Evolutionary conservation across 2,888 invertebrate species (phyloP).

Genomic region (Tetragnatha montana): DNA sequence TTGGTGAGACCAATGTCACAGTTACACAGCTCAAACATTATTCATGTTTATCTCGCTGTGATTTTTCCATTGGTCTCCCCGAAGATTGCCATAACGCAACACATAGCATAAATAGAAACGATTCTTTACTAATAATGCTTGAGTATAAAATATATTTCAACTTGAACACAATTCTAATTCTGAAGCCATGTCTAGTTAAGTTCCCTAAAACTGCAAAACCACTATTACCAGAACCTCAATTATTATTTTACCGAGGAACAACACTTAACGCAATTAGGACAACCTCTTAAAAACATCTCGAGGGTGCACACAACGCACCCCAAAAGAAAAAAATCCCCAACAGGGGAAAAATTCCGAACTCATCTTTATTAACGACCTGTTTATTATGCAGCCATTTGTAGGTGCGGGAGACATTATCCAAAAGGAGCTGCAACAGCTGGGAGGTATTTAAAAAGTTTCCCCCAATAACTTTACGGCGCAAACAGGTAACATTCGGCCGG

Average conservation of each 20-base stretch:
- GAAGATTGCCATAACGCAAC: too few species aligned
- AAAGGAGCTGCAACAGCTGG: slow-evolving; percentile 54
- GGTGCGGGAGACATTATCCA: slow-evolving; percentile 33
- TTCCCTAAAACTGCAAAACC: too few species aligned
- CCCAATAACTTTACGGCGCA: slow-evolving; percentile 68
- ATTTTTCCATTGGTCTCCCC: too few species aligned
- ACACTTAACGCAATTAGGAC: slow-evolving; percentile 62
- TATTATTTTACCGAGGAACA: background rate
- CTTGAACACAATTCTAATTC: too few species aligned
- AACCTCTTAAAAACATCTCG: slow-evolving; percentile 38
- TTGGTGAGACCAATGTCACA: too few species aligned
- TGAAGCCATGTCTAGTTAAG: too few species aligned
- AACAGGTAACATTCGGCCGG: slow-evolving; percentile 56
- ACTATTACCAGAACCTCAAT: too few species aligned
- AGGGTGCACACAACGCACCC: background rate
- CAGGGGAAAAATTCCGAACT: slow-evolving; percentile 47
- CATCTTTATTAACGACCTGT: slow-evolving; percentile 68
- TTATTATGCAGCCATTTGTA: slow-evolving; percentile 63
- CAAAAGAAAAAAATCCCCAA: slow-evolving; percentile 19
- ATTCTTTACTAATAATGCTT: too few species aligned
- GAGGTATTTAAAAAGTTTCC: slow-evolving; percentile 64
- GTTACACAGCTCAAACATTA: too few species aligned
- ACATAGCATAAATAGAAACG: too few species aligned
- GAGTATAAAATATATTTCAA: too few species aligned
- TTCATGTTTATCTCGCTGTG: too few species aligned